Conservation (phyloP, 2,113 vertebrate genomes). For the Tupaia chinensis region DNA sequence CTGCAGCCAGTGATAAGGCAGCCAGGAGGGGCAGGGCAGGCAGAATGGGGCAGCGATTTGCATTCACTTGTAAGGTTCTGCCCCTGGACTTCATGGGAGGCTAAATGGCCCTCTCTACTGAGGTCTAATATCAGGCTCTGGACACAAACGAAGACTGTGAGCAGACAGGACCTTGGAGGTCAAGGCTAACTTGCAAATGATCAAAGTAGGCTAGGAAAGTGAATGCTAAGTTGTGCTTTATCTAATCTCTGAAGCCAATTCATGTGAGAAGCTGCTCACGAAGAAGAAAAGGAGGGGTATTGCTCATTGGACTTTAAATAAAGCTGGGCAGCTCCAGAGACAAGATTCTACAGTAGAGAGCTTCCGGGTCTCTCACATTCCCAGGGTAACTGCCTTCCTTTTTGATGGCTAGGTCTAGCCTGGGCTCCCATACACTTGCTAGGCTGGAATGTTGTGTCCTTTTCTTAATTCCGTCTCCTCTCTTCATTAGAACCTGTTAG, state of each 20-base stretch:
- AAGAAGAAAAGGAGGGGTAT: neutral
- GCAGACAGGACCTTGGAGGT: neutral
- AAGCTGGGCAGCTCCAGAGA: neutral
- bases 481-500: neutral
- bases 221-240: neutral
- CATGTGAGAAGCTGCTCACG: neutral
- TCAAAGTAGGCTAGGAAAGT: neutral
- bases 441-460: neutral
- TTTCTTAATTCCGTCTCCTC: neutral
- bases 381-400: neutral
- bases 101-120: neutral
- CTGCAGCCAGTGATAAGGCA: neutral
- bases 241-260: neutral
- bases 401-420: neutral
- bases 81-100: neutral
- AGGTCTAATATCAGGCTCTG: neutral
- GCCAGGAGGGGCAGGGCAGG: neutral
- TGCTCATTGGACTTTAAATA: neutral
- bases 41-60: neutral
- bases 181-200: neutral
- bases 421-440: accelerated
- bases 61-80: neutral
- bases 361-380: neutral
- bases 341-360: accelerated
- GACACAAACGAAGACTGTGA: neutral